Evolutionary conservation across 2,797 vertebrate species (phyloP).

Genomic region (Catostomus latipinnis): DNA sequence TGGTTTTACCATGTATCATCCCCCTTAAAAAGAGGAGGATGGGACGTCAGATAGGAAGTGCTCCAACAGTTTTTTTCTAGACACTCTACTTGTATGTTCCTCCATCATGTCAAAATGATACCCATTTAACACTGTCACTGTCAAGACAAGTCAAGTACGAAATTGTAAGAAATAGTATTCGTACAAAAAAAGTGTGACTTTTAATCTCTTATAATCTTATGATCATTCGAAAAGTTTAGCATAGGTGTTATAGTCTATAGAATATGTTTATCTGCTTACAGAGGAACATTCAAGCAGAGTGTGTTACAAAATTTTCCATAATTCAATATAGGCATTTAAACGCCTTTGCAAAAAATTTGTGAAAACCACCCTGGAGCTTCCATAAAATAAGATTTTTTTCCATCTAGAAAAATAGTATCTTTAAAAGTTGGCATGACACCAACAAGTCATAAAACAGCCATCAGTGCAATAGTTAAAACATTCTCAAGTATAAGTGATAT

Average conservation of each 20-base stretch:
- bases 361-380: slow-evolving; percentile 81
- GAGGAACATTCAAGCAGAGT: slow-evolving; percentile 54
- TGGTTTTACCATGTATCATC: slow-evolving; percentile 84
- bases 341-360: slow-evolving; percentile 69
- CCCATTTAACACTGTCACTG: slow-evolving; percentile 7
- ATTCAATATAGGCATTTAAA: slow-evolving; percentile 52
- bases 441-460: slow-evolving; percentile 82
- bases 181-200: no score
- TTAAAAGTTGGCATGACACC: slow-evolving; percentile 79
- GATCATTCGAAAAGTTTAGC: not conserved
- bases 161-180: no score
- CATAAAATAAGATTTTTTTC: slow-evolving; percentile 81
- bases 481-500: slow-evolving; percentile 85
- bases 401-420: slow-evolving; percentile 78
- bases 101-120: slow-evolving; percentile 49
- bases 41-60: slow-evolving; percentile 83
- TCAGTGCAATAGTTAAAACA: slow-evolving; percentile 90
- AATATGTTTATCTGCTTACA: slow-evolving; percentile 65
- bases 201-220: no score
- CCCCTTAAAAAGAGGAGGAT: slow-evolving; percentile 83
- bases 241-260: not conserved
- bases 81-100: slow-evolving; percentile 59
- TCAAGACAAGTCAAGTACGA: no score
- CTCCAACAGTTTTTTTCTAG: slow-evolving; percentile 74
- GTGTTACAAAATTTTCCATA: slow-evolving; percentile 45